phyloP scores from a whole-genome alignment of 1,140 invertebrate genomes.

The Ips typographus region DNA sequence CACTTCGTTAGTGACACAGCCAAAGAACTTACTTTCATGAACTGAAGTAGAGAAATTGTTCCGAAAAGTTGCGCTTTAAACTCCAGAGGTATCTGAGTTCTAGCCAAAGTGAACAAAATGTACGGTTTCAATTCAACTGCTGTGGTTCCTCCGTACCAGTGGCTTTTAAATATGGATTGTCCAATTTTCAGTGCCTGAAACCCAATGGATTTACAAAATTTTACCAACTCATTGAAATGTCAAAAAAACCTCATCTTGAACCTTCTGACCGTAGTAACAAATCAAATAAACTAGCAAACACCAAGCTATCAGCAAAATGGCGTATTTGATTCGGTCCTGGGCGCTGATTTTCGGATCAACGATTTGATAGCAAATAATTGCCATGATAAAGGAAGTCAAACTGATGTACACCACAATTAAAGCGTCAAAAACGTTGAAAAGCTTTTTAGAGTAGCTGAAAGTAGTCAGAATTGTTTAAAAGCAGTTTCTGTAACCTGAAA shows the following conservation, averaged over 20 bases:
- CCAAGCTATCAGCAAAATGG: slow-evolving; percentile 8
- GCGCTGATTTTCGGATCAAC: slow-evolving; percentile 9
- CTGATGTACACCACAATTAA: slow-evolving; percentile 8
- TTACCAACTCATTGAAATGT: not conserved
- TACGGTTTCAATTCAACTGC: slow-evolving; percentile 4
- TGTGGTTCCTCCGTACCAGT: slow-evolving; percentile 5
- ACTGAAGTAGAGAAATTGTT: slow-evolving; percentile 6
- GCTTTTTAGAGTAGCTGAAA: slow-evolving; percentile 5
- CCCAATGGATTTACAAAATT: not conserved
- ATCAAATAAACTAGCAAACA: slow-evolving; percentile 1
- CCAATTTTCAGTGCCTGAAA: slow-evolving; percentile 19
- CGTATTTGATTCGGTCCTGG: slow-evolving; percentile 14
- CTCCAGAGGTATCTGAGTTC: slow-evolving; percentile 3
- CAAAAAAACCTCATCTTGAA: slow-evolving; percentile 15
- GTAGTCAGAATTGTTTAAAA: not conserved
- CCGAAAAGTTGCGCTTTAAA: slow-evolving; percentile 10
- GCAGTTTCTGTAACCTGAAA: not conserved
- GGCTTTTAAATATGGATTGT: slow-evolving; percentile 16
- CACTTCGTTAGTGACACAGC: too few relatives aligned
- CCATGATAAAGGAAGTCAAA: slow-evolving; percentile 1
- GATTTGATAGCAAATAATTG: slow-evolving; percentile 13
- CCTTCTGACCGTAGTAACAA: slow-evolving; percentile 1
- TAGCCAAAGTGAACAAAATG: slow-evolving; percentile 3
- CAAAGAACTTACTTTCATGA: slow-evolving; percentile 6
- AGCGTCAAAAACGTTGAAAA: slow-evolving; percentile 2